These are phyloP conservation scores for Xenopus petersii DNA, from an alignment of 2,797 vertebrate genomes.

Conservation along the genomic window DNA sequence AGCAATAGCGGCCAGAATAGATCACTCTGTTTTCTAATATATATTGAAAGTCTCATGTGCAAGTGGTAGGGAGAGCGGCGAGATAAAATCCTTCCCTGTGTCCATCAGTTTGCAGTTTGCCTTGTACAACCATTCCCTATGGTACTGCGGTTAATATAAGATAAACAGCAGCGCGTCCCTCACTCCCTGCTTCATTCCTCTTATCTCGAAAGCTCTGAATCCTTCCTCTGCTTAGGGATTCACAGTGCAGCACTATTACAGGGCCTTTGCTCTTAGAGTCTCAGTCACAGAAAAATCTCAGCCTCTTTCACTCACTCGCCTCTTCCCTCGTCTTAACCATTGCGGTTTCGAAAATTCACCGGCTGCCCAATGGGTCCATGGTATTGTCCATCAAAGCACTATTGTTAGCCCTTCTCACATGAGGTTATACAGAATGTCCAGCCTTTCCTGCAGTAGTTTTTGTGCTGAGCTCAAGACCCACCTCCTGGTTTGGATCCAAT, in stretches of 20 bases:
- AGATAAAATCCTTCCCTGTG: constrained; percentile 26
- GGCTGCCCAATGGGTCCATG: too few relatives aligned
- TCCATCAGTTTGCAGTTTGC: constrained; percentile 29
- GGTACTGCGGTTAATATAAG: constrained; percentile 29
- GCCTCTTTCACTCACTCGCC: neutral
- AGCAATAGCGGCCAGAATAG: neutral
- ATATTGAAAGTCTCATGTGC: constrained; percentile 9
- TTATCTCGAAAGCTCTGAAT: constrained; percentile 24
- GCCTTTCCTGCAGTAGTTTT: too few relatives aligned
- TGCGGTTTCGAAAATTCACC: neutral
- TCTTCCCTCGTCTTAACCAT: neutral
- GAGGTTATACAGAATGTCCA: too few relatives aligned
- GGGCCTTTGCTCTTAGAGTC: constrained; percentile 3
- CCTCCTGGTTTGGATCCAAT: too few relatives aligned
- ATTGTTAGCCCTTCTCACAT: too few relatives aligned
- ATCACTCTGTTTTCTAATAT: constrained; percentile 5
- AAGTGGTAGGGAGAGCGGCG: neutral
- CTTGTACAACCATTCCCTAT: constrained; percentile 28
- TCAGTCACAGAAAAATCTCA: neutral
- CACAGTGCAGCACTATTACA: constrained; percentile 13
- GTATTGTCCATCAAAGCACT: too few relatives aligned
- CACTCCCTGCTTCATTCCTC: constrained; percentile 25
- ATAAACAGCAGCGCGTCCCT: constrained; percentile 18
- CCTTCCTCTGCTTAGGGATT: constrained; percentile 14
- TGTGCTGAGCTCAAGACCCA: too few relatives aligned